Evolutionary conservation across 2,888 invertebrate species (phyloP).

Genomic region (Urechis unicinctus): DNA sequence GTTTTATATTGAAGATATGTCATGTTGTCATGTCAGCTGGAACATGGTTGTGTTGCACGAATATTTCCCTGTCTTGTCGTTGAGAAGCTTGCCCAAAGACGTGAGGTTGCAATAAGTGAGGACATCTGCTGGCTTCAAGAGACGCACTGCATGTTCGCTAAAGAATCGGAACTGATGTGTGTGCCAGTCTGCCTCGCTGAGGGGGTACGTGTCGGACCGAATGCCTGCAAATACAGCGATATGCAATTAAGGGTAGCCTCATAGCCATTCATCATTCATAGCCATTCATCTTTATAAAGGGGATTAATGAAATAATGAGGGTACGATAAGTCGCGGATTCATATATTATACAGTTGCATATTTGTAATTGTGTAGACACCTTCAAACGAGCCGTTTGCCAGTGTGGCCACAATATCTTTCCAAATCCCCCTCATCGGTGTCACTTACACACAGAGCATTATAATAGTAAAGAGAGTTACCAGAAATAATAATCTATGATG

Average conservation of each 20-base stretch:
- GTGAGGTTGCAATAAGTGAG: constrained; percentile 24
- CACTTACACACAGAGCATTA: constrained; percentile 10
- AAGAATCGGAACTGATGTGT: constrained; percentile 24
- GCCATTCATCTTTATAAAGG: too few species aligned
- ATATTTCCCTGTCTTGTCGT: constrained; percentile 11
- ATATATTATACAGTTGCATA: too few species aligned
- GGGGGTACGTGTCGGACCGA: constrained; percentile 23
- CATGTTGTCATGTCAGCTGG: too few species aligned
- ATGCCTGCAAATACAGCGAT: constrained; percentile 19
- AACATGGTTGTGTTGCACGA: constrained; percentile 19
- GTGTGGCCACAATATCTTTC: constrained; percentile 19
- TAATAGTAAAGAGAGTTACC: too few species aligned
- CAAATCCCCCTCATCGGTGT: constrained; percentile 20
- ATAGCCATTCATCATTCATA: too few species aligned
- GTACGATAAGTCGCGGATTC: too few species aligned
- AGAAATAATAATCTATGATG: too few species aligned
- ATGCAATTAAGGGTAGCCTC: too few species aligned
- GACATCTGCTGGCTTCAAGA: constrained; percentile 22
- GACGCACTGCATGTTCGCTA: constrained; percentile 15
- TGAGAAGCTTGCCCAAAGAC: constrained; percentile 22
- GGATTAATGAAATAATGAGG: too few species aligned
- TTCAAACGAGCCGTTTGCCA: constrained; percentile 19
- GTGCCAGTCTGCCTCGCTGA: constrained; percentile 23
- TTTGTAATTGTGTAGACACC: too few species aligned
- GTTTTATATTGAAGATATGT: too few species aligned